Evolutionary conservation across 2,797 vertebrate species (phyloP).

Genomic region (Pseudochromis fuscus): DNA sequence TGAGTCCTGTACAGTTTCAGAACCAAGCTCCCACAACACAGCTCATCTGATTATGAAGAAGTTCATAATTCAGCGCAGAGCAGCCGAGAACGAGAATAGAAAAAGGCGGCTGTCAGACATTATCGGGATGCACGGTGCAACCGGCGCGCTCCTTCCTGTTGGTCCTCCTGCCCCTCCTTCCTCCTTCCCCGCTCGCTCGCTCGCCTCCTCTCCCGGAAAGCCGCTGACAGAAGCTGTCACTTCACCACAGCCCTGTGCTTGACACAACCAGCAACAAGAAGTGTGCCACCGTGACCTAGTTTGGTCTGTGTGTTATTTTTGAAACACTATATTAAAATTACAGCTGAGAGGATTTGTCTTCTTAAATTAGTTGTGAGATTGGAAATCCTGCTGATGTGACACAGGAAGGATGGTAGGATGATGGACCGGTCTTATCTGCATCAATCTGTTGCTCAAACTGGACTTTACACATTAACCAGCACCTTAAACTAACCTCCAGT

Average conservation of each 20-base stretch:
- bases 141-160: conserved; percentile 33
- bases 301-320: conserved; percentile 57
- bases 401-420: conserved; percentile 9
- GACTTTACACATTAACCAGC: too few relatives aligned
- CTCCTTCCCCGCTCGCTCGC: conserved; percentile 37
- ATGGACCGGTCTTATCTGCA: background rate
- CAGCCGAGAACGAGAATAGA: conserved; percentile 15
- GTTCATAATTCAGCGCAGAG: conserved; percentile 7
- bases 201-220: conserved; percentile 46
- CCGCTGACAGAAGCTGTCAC: conserved; percentile 67
- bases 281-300: conserved; percentile 55
- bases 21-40: background rate
- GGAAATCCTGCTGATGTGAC: conserved; percentile 38
- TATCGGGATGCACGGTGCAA: conserved; percentile 36
- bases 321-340: conserved; percentile 52
- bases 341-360: conserved; percentile 51
- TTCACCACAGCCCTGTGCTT: conserved; percentile 40
- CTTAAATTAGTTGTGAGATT: conserved; percentile 23
- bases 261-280: conserved; percentile 58
- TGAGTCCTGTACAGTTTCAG: background rate
- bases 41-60: conserved; percentile 10
- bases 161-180: conserved; percentile 30
- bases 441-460: too few relatives aligned
- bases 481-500: too few relatives aligned
- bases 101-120: conserved; percentile 42